Base-by-base conservation (phyloP, 2,888 invertebrate species). In the Cephus pygmeus region DNA sequence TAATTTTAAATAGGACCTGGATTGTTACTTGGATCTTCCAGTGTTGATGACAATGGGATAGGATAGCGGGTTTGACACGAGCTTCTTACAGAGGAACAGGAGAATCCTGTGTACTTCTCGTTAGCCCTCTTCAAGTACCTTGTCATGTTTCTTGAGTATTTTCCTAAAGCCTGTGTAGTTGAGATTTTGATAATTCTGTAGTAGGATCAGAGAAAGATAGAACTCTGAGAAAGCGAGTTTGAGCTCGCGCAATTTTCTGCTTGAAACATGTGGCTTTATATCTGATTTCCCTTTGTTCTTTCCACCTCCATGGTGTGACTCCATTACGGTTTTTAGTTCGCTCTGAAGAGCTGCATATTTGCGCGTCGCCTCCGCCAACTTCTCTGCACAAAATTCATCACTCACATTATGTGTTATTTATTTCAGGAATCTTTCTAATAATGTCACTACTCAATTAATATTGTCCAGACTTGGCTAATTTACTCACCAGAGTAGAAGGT, bases 131-230 rank as follows among this genome's bases (percentile, higher is more conserved):
- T 75, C 33, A 79, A 81, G 82, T 92, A 98, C 98, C 95, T 99
- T 99, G 92, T 99, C 99, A 91, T 99, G 99, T 92, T 99, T 99
- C 92, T 99, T 99, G 81, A 99, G 94, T 89, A 99, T 99, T 92
- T 99, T 99, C 82, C 99, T 94, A 93, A 99, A 99, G 1, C 99
- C 99, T 4, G 99, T 99, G 89, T 98, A 98, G 92, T 99, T 99
- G 77, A 99, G 93, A 91, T 98, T 98, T 92, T 99, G 99, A 91
- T 98, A 99, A 91, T 99, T 99, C 92, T 99, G 99, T 80, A 99
- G 93, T 30, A 99, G 93, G 86, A 99, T 98, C 75, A 99, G 93
- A 88, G 98, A 98, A 73, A 99, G 93, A 92, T 99, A 99, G 92
- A 99, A 99, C 93, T 99, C 99, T 88, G 98, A 98, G 92, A 98